Percentiles rank a stretch among this genome's conserved stretches.
Evolutionary conservation across 1,140 invertebrate genomes (phyloP).

Genomic region (Micrasema minimum): DNA sequence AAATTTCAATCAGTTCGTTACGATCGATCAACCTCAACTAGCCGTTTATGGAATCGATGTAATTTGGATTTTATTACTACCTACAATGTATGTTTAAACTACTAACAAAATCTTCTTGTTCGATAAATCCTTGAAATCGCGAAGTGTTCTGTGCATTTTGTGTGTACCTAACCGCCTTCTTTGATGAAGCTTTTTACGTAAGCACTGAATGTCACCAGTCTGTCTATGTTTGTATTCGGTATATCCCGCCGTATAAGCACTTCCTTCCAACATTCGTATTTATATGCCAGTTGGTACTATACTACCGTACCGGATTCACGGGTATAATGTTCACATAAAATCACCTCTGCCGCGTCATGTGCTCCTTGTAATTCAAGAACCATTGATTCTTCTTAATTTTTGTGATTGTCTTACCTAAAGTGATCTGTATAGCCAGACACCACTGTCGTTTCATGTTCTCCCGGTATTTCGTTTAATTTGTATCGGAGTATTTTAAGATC

Average conservation of each 20-base stretch:
- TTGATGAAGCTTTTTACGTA: slow-evolving; percentile 16
- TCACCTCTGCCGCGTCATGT: background rate
- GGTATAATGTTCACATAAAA: background rate
- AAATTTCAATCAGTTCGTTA: too few relatives aligned
- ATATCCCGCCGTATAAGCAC: slow-evolving; percentile 18
- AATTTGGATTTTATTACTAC: too few relatives aligned
- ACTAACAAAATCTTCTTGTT: too few relatives aligned
- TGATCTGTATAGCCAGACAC: too few relatives aligned
- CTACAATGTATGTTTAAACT: too few relatives aligned
- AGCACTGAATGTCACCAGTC: slow-evolving; percentile 26
- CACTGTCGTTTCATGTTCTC: slow-evolving; percentile 1
- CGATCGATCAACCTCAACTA: too few relatives aligned
- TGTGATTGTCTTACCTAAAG: too few relatives aligned
- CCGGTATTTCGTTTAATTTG: slow-evolving; percentile 20
- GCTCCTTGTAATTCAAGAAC: background rate
- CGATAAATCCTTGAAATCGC: too few relatives aligned
- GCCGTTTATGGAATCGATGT: too few relatives aligned
- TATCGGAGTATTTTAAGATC: slow-evolving; percentile 3
- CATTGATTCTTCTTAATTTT: too few relatives aligned
- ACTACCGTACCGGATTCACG: slow-evolving; percentile 16
- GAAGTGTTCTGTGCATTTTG: too few relatives aligned
- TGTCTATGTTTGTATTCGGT: background rate
- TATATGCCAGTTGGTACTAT: slow-evolving; percentile 3
- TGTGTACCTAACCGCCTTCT: background rate
- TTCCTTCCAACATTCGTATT: slow-evolving; percentile 17